A percentile compares a stretch with the other conserved stretches of the same genome.
phyloP scores from a whole-genome alignment of 2,888 invertebrate genomes.

The Dicycla oo region DNA sequence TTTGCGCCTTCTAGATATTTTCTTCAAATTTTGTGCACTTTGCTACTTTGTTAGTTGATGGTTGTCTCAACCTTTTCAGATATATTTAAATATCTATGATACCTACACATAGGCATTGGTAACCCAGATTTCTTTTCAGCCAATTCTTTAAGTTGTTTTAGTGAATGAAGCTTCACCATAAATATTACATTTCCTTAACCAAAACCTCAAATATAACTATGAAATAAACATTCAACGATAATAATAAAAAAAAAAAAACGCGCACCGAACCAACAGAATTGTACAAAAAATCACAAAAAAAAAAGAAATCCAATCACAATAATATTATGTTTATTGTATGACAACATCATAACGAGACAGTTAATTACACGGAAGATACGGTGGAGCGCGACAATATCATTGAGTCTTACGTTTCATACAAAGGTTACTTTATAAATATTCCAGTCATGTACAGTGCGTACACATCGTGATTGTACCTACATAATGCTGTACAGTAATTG shows the following conservation, averaged over 20 bases:
- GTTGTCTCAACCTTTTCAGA: background rate
- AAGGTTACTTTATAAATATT: constrained; percentile 71
- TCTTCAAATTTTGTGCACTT: background rate
- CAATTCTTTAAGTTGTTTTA: background rate
- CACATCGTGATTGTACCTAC: constrained; percentile 71
- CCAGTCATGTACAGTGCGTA: constrained; percentile 69
- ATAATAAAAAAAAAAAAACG: constrained; percentile 3
- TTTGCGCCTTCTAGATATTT: background rate
- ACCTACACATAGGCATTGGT: background rate
- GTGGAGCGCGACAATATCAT: constrained; percentile 67
- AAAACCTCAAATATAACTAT: background rate
- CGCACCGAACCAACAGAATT: constrained; percentile 22
- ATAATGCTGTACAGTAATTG: constrained; percentile 72
- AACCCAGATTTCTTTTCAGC: background rate
- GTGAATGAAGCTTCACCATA: background rate
- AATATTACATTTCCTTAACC: constrained; percentile 2
- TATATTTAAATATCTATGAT: too few relatives aligned
- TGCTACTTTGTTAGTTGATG: background rate
- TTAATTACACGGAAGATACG: constrained; percentile 74
- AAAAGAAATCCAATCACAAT: constrained; percentile 52
- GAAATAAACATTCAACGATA: constrained; percentile 8
- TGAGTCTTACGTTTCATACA: constrained; percentile 63
- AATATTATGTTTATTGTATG: constrained; percentile 57
- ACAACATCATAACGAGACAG: constrained; percentile 63
- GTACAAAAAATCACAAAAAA: constrained; percentile 42